Conservation (phyloP, 2,888 invertebrate species). For the Chymomyza caudatula region DNA sequence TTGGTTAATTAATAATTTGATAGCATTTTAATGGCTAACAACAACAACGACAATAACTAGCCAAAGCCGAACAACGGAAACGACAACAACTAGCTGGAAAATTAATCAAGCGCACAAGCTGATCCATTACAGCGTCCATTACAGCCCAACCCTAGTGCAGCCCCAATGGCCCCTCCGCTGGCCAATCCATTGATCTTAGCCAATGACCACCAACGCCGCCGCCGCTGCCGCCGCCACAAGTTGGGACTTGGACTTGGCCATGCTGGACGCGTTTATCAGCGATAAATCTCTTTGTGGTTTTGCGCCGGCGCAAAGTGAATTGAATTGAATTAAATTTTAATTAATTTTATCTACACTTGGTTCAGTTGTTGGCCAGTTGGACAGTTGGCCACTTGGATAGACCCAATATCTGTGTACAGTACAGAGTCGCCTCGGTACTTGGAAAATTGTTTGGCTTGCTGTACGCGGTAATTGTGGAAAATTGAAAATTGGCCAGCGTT, state of each 20-base stretch:
- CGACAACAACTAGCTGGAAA: conserved; percentile 18
- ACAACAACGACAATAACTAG: conserved; percentile 17
- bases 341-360: conserved; percentile 70
- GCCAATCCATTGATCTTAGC: conserved; percentile 55
- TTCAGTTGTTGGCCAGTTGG: conserved; percentile 38
- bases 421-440: conserved; percentile 8
- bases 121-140: conserved; percentile 42
- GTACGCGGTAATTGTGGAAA: conserved; percentile 64
- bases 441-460: conserved; percentile 43
- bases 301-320: conserved; percentile 71
- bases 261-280: conserved; percentile 71
- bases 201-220: conserved; percentile 13
- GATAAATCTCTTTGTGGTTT: conserved; percentile 74
- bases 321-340: conserved; percentile 73
- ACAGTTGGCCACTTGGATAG: conserved; percentile 17
- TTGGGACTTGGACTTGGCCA: conserved; percentile 42
- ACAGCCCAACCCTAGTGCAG: conserved; percentile 3
- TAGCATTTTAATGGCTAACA: conserved; percentile 66
- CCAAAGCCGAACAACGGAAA: conserved; percentile 14
- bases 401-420: not conserved
- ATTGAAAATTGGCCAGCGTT: conserved; percentile 59
- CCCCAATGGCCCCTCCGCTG: not conserved
- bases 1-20: conserved; percentile 73
- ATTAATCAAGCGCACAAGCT: conserved; percentile 46
- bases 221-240: conserved; percentile 6